phyloP scores from a whole-genome alignment of 1,140 invertebrate genomes.

The Eupeodes corollae region DNA sequence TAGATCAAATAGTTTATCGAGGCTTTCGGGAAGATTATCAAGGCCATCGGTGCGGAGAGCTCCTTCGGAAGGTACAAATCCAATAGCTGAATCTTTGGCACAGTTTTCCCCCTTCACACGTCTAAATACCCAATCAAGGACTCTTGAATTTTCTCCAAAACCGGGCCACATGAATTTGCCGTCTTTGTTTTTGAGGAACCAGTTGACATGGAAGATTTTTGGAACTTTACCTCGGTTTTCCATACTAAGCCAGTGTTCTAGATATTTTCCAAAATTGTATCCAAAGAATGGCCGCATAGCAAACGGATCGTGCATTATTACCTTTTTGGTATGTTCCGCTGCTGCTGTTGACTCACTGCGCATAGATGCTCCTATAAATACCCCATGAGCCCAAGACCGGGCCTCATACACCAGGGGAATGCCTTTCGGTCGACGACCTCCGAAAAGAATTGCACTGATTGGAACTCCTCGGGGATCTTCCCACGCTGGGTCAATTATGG shows the following conservation, averaged over 20 bases:
- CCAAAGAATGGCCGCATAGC: slow-evolving; percentile 95
- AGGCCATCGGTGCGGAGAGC: slow-evolving; percentile 62
- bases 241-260: slow-evolving; percentile 81
- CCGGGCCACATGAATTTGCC: slow-evolving; percentile 87
- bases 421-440: slow-evolving; percentile 74
- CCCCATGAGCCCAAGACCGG: slow-evolving; percentile 81
- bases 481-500: slow-evolving; percentile 73
- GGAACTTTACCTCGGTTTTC: slow-evolving; percentile 51
- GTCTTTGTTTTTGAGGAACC: slow-evolving; percentile 68
- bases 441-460: slow-evolving; percentile 86
- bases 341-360: slow-evolving; percentile 89
- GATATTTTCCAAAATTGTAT: slow-evolving; percentile 89
- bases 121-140: slow-evolving; percentile 79
- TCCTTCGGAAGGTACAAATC: slow-evolving; percentile 52
- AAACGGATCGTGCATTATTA: slow-evolving; percentile 91
- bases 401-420: slow-evolving; percentile 85
- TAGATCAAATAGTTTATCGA: slow-evolving; percentile 72
- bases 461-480: slow-evolving; percentile 72
- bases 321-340: slow-evolving; percentile 78
- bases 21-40: slow-evolving; percentile 47
- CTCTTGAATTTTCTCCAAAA: slow-evolving; percentile 81
- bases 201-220: slow-evolving; percentile 85
- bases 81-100: slow-evolving; percentile 60
- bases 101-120: slow-evolving; percentile 61
- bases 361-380: slow-evolving; percentile 81